Evolutionary conservation across 2,797 vertebrate species (phyloP).

Genomic region (Neoniphon sammara): DNA sequence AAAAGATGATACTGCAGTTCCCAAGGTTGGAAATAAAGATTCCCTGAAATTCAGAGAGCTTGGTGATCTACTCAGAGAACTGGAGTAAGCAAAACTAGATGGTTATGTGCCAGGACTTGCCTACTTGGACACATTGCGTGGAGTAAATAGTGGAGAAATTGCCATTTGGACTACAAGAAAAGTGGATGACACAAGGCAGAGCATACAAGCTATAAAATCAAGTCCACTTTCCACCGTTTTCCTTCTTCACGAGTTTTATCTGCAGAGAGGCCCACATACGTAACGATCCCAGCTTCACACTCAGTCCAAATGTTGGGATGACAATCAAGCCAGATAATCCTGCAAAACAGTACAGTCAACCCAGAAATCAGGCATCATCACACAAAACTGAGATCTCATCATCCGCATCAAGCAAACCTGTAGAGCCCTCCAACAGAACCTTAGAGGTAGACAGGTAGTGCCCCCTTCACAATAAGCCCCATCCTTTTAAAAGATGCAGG

Average conservation of each 20-base stretch:
- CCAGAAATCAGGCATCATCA: not conserved
- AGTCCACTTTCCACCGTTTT: constrained; percentile 1
- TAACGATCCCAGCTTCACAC: constrained; percentile 7
- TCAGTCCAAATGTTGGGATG: too few relatives aligned
- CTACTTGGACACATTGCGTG: not conserved
- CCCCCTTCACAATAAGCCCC: constrained; percentile 18
- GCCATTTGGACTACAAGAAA: constrained; percentile 10
- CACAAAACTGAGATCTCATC: constrained; percentile 12
- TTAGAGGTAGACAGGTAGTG: not conserved
- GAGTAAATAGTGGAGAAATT: constrained; percentile 15
- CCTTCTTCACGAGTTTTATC: not conserved
- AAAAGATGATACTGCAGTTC: too few relatives aligned
- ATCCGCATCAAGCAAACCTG: constrained; percentile 4
- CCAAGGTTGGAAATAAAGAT: not conserved
- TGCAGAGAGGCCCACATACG: constrained; percentile 1
- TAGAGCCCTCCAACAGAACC: not conserved
- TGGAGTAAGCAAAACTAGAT: too few relatives aligned
- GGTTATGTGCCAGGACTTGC: too few relatives aligned
- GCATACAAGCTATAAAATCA: not conserved
- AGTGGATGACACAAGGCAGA: not conserved
- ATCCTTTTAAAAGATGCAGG: constrained; percentile 20
- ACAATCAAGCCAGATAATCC: too few relatives aligned
- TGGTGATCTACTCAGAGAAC: too few relatives aligned
- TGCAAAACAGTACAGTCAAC: too few relatives aligned
- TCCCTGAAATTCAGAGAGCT: not conserved